A percentile compares a stretch with the other conserved stretches of the same genome.
Evolutionary conservation across 2,113 vertebrate genomes (phyloP).

Genomic region (Microtus ochrogaster): DNA sequence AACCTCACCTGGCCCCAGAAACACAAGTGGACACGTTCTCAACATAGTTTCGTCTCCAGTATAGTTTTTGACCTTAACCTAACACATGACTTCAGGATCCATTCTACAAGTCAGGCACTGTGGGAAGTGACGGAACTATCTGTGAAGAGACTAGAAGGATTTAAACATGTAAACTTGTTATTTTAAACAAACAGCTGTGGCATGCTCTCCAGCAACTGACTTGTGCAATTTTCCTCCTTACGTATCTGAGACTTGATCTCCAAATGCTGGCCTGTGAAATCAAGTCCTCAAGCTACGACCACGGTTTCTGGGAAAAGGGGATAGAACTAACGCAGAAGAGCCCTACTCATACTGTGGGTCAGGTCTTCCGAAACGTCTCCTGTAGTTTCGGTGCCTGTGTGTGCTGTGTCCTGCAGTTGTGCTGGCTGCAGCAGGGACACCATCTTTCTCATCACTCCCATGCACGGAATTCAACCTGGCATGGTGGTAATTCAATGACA

Average conservation of each 20-base stretch:
- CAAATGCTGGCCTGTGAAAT: not conserved
- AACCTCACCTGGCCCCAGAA: not conserved
- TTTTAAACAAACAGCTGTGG: not conserved
- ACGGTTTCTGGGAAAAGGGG: not conserved
- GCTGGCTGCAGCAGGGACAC: not conserved
- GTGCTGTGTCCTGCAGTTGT: not conserved
- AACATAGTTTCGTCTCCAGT: not conserved
- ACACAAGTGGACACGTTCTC: not conserved
- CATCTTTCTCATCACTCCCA: not conserved
- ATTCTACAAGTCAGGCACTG: not conserved
- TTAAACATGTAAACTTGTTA: not conserved
- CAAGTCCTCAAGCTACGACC: not conserved
- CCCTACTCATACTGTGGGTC: not conserved
- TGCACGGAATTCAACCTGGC: not conserved
- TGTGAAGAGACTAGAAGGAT: not conserved
- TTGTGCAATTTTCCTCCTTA: not conserved
- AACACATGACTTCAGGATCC: not conserved
- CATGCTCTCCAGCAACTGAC: not conserved
- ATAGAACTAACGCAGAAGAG: not conserved
- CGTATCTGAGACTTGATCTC: not conserved
- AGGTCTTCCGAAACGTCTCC: not conserved
- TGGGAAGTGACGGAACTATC: not conserved
- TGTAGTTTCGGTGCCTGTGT: not conserved
- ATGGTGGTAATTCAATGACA: not conserved
- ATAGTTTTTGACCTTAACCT: not conserved